Evolutionary conservation across 1,140 invertebrate genomes (phyloP), one percentile per base, ranked within the genome.

Genomic region (silkworm (Bombyx mori)): DNA sequence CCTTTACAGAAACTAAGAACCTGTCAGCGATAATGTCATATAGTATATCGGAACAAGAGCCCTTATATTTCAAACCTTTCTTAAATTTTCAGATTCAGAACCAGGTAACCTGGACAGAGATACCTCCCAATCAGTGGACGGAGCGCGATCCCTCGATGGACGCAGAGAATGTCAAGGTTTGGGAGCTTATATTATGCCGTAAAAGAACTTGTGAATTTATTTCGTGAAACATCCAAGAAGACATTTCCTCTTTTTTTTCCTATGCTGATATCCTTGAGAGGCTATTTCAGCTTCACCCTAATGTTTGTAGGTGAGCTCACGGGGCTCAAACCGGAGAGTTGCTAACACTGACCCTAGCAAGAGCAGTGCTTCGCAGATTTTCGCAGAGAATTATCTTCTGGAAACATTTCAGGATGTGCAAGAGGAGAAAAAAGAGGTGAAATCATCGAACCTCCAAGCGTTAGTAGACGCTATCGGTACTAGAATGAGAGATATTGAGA

Each of bases 401-500:
- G 45, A 56, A 44, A 62, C 63, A 6, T 43, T 54, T 7, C 56
- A 35, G 26, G 26, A 35, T 35, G 45, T 47, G 1, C 43, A 53
- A 22, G 53, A 62, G 22, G 65, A 68, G 0, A 69, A 70, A 8
- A 72, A 75, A 42, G 65, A 63, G 0, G 68, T 67, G 18, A 79
- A 71, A 50, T 63, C 74, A 3, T 54, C 65, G 0, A 73, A 71
- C 54, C 65, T 82, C 0, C 79, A 82, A 44, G 71, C 75, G 0
- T 54, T 82, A 43, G 79, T 82, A 2, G 77, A 82, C 51, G 79
- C 79, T 9, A 82, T 80, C 52, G 77, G 76, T 0, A 77, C 65
- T 53, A 66, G 79, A n/a, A 82, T 82, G 79, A 57, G 75, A 3
- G 77, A 80, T 56, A 82, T 79, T 8, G 76, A 81, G 50, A 73